Conservation (phyloP, 2,888 invertebrate species). For the Netelia inedita region DNA sequence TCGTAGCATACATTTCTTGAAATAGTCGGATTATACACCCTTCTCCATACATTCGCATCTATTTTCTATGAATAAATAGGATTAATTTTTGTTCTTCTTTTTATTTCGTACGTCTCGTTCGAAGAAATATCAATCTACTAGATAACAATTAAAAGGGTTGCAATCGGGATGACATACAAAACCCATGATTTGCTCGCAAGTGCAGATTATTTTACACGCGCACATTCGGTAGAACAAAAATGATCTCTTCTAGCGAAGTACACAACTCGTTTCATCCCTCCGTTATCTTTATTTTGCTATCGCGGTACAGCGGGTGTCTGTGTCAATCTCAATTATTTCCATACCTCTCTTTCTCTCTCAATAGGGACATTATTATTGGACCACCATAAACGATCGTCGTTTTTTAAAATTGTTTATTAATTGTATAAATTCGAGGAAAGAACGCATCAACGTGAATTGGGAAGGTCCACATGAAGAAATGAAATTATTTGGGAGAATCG, state of each 20-base stretch:
- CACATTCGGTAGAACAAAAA: constrained; percentile 5
- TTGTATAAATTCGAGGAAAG: constrained; percentile 34
- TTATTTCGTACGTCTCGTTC: constrained; percentile 28
- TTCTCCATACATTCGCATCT: constrained; percentile 45
- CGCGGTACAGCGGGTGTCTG: neutral
- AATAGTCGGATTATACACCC: constrained; percentile 50
- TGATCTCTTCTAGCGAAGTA: constrained; percentile 16
- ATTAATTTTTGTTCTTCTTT: constrained; percentile 21
- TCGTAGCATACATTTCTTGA: constrained; percentile 42
- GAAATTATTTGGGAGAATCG: too few relatives aligned
- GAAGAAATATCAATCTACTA: constrained; percentile 49
- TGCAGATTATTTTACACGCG: neutral
- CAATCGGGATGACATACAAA: constrained; percentile 6
- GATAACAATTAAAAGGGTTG: constrained; percentile 33
- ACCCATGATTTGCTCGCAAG: neutral
- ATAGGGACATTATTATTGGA: constrained; percentile 14
- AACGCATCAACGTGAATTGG: constrained; percentile 37
- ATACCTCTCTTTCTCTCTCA: neutral
- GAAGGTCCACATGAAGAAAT: neutral
- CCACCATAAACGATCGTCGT: neutral
- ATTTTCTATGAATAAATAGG: constrained; percentile 56
- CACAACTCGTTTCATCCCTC: constrained; percentile 3
- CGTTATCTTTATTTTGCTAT: neutral
- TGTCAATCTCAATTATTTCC: neutral
- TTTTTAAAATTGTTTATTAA: constrained; percentile 15